Conservation (phyloP, 2,888 invertebrate genomes). For the Stramonita haemastoma region DNA sequence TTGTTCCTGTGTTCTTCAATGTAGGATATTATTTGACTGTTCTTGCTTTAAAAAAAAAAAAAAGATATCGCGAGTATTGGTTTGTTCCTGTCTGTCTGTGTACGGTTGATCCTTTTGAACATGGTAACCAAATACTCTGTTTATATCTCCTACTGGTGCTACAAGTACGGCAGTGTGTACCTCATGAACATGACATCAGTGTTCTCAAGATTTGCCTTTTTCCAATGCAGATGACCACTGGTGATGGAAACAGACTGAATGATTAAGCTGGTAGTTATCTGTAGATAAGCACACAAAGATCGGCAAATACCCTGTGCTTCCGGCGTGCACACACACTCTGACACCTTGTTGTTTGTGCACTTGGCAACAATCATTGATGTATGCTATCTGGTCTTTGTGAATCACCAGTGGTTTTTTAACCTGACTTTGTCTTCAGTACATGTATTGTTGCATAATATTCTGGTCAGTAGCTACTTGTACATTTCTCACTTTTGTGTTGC, state of each 20-base stretch:
- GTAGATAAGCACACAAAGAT: not conserved
- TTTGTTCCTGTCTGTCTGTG: not conserved
- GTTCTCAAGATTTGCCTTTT: not conserved
- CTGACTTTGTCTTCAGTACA: not conserved
- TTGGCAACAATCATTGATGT: not conserved
- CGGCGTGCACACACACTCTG: not conserved
- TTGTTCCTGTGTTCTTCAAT: not conserved
- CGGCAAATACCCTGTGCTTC: not conserved
- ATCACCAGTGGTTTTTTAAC: constrained; percentile 1
- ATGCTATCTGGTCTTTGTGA: not conserved
- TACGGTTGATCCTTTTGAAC: constrained; percentile 11
- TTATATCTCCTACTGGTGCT: constrained; percentile 25
- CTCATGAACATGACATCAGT: not conserved
- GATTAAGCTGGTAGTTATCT: no score
- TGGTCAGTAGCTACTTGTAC: not conserved
- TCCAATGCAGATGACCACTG: not conserved
- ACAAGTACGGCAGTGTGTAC: constrained; percentile 9
- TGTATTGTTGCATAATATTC: constrained; percentile 21
- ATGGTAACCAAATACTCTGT: constrained; percentile 33
- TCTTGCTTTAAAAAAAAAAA: not conserved
- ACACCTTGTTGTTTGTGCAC: not conserved
- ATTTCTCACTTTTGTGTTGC: not conserved
- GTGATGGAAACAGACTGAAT: not conserved
- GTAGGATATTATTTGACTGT: not conserved
- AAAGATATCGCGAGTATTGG: not conserved